A percentile compares a stretch with the other conserved stretches of the same genome.
Evolutionary conservation across 1,140 invertebrate genomes (phyloP).

Genomic region (Drosophila pseudoobscura): DNA sequence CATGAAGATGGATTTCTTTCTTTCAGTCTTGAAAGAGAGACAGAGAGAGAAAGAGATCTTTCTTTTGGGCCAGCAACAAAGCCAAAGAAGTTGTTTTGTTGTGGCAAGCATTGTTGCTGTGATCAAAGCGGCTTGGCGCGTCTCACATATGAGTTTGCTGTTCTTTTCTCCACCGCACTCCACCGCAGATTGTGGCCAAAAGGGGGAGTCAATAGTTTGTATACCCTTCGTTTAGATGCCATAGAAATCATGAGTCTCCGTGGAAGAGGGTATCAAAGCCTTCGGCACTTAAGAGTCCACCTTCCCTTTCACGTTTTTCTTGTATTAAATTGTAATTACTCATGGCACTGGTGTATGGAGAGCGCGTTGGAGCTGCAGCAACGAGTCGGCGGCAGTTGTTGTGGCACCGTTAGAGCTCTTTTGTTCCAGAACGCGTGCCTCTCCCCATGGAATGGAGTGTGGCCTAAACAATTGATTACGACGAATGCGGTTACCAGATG

Average conservation of each 20-base stretch:
- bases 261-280: too few species aligned
- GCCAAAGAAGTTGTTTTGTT: slow-evolving; percentile 80
- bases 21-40: slow-evolving; percentile 29
- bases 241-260: too few species aligned
- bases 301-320: slow-evolving; percentile 43
- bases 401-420: slow-evolving; percentile 61
- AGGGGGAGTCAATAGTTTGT: slow-evolving; percentile 23
- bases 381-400: slow-evolving; percentile 50
- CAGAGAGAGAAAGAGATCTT: slow-evolving; percentile 28
- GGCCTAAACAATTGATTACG: slow-evolving; percentile 76
- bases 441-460: slow-evolving; percentile 47
- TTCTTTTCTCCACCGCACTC: slow-evolving; percentile 27
- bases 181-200: background rate
- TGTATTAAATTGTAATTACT: slow-evolving; percentile 77
- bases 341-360: slow-evolving; percentile 19
- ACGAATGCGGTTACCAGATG: slow-evolving; percentile 73
- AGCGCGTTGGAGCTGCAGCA: slow-evolving; percentile 15
- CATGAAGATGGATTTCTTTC: slow-evolving; percentile 79
- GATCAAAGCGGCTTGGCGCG: slow-evolving; percentile 80
- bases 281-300: too few species aligned
- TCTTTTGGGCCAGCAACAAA: slow-evolving; percentile 58
- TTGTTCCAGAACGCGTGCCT: slow-evolving; percentile 48
- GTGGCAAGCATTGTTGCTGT: slow-evolving; percentile 80
- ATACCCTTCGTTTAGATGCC: too few species aligned
- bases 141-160: slow-evolving; percentile 70